Evolutionary conservation across 2,888 invertebrate genomes (phyloP), one percentile per base, ranked within the genome.

Genomic region (Myopa testacea): DNA sequence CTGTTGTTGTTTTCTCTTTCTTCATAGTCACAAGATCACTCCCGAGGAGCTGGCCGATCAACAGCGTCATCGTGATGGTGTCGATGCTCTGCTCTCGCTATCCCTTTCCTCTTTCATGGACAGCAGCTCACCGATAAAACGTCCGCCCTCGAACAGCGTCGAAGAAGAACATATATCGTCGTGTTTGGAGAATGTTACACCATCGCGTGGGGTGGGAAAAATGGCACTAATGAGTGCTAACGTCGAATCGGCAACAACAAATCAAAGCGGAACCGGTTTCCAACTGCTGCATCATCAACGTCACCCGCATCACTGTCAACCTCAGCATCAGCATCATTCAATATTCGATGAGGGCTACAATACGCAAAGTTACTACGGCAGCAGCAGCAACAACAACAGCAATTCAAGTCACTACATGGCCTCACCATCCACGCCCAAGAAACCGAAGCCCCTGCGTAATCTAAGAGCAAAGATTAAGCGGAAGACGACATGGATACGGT

Each of bases 71-170:
- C 94, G 93, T 63, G 95, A 95, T 87, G 95, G 95, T 78, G 95
- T 95, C 0, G 94, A 95, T 84, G 95, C 95, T 0, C 89, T 95
- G 80, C 90, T 95, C 67, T 95, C 95, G 86, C 90, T 95, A 77
- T 95, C 95, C 0, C 90, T 95, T 79, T 95, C 95, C 1, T 94
- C 94, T 7, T 92, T 85, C 73, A 82, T 85, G 65, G 87, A 87
- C 71, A 78, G 78, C 65, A 82, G 86, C 62, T 87, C 89, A 76
- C 87, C 89, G 77, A 86, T 87, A 71, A 89, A 89, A 82, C 89
- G 89, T 78, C 88, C 86, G 79, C 84, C 82, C 83, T 88, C 84
- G 81, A 85, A 84, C 68, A 86, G 82, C 62, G 83, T 85, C 75
- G 86, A 86, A 80, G 88, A 88, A 78, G 86, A 86, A 74, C 86